phyloP scores from a whole-genome alignment of 1,140 invertebrate genomes.

The Phenacoccus solenopsis region DNA sequence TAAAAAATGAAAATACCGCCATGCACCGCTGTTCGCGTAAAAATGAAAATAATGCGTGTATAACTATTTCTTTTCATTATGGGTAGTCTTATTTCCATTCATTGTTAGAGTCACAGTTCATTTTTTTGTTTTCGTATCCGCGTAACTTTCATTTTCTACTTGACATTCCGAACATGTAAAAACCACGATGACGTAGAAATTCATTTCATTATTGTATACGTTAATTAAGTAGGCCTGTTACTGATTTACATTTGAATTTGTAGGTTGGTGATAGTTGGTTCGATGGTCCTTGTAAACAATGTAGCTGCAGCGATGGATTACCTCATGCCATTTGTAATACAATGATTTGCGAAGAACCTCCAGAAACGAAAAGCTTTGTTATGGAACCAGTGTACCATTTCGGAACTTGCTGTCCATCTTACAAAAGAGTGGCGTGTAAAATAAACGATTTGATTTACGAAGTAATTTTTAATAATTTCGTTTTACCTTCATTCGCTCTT shows the following conservation, averaged over 20 bases:
- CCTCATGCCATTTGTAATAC: slow-evolving; percentile 17
- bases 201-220: not conserved
- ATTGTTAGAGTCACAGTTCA: too few species aligned
- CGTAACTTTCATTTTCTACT: too few species aligned
- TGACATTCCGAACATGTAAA: too few species aligned
- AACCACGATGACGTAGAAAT: too few species aligned
- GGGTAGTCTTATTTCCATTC: too few species aligned
- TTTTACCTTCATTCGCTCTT: too few species aligned
- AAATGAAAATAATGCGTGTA: too few species aligned
- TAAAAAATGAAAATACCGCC: too few species aligned
- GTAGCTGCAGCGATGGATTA: slow-evolving; percentile 37
- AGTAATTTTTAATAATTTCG: too few species aligned
- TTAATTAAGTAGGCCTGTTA: not conserved
- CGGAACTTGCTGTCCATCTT: slow-evolving; percentile 46
- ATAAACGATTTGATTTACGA: slow-evolving; percentile 39
- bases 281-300: slow-evolving; percentile 52
- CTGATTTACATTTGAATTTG: not conserved
- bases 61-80: too few species aligned
- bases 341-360: slow-evolving; percentile 32
- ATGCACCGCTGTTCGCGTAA: too few species aligned
- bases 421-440: slow-evolving; percentile 45
- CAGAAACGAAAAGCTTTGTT: slow-evolving; percentile 40
- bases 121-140: too few species aligned
- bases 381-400: slow-evolving; percentile 37
- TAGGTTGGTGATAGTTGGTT: slow-evolving; percentile 46